Conservation (phyloP, 2,797 vertebrate genomes). For the Buphagus erythrorhynchus region DNA sequence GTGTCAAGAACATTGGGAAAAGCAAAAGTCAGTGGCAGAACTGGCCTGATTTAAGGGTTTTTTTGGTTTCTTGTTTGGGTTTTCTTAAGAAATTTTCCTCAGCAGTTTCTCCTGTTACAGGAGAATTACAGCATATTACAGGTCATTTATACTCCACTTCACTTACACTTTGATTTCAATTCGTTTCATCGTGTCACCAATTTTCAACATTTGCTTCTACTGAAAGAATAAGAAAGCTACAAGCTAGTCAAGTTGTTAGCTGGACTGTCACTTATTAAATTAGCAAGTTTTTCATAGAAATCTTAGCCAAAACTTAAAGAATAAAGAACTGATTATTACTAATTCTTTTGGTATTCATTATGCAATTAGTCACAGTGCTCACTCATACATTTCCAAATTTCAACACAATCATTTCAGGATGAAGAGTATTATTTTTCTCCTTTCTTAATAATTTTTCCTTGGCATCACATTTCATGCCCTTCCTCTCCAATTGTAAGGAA, state of each 20-base stretch:
- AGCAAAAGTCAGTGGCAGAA: not conserved
- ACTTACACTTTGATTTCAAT: conserved; percentile 30
- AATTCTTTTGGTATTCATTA: conserved; percentile 65
- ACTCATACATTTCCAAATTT: conserved; percentile 59
- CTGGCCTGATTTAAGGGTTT: not conserved
- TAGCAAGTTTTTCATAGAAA: conserved; percentile 37
- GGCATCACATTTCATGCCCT: conserved; percentile 25
- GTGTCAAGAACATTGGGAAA: not conserved
- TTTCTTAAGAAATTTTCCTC: not conserved
- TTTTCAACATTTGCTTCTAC: conserved; percentile 54
- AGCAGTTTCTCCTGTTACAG: not conserved
- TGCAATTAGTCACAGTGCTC: conserved; percentile 61
- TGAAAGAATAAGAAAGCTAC: conserved; percentile 4
- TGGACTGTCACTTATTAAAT: conserved; percentile 48
- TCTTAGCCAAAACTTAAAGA: conserved; percentile 31
- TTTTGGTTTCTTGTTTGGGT: not conserved
- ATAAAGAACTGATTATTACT: conserved; percentile 42
- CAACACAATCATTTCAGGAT: conserved; percentile 63
- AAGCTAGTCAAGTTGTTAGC: conserved; percentile 19
- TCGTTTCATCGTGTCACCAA: not conserved
- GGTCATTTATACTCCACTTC: not conserved
- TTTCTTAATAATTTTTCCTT: conserved; percentile 14
- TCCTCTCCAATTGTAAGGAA: not conserved
- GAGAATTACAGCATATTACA: not conserved
- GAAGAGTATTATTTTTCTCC: not conserved